Evolutionary conservation across 37 sponge, comb jelly and placozoan species (phyloP), one percentile per base, ranked within the genome.

Genomic region (Diacarnus erythraeanus): DNA sequence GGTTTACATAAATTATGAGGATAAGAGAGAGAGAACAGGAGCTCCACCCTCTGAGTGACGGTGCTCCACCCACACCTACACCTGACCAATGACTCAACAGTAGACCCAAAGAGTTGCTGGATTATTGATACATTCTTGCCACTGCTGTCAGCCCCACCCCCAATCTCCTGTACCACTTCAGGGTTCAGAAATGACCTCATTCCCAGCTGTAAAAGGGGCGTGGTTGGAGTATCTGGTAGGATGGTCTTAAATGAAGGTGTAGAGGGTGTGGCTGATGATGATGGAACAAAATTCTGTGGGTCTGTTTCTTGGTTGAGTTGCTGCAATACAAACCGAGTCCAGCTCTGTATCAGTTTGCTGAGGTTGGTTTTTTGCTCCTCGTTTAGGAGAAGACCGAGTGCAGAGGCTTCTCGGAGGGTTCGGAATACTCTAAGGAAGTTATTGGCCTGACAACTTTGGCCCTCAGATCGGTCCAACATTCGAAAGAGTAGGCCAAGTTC

Each of bases 401-500:
- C 88, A 30, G 68, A 72, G 18, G 92, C 94, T 42, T 94, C 92
- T 38, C 88, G 71, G 5, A 94, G 68, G 3, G 89, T 87, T 12
- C 90, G 84, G 68, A 94, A 94, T 17, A 86, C 88, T 27, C 93
- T 56, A 39, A 94, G 77, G 58, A 94, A 90, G 72, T 94, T 94
- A 51, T 66, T 44, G 56, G 88, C 94, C 76, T 93, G 91, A 42
- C 94, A 93, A 67, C 79, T 88, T 63, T 74, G 76, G 34, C 87
- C 85, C 0, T 75, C 76, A 1, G 92, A 72, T 17, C 71, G 69
- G 68, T 93, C 90, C 71, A 96, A 59, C 83, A 90, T 93, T 27
- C 79, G 70, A 60, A 90, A 96, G 65, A 96, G 92, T 26, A 96
- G 85, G 47, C 88, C 88, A 10, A 96, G 87, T 68, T 93, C 92